Conservation (phyloP, 2,113 vertebrate genomes). For the Chamaea fasciata region DNA sequence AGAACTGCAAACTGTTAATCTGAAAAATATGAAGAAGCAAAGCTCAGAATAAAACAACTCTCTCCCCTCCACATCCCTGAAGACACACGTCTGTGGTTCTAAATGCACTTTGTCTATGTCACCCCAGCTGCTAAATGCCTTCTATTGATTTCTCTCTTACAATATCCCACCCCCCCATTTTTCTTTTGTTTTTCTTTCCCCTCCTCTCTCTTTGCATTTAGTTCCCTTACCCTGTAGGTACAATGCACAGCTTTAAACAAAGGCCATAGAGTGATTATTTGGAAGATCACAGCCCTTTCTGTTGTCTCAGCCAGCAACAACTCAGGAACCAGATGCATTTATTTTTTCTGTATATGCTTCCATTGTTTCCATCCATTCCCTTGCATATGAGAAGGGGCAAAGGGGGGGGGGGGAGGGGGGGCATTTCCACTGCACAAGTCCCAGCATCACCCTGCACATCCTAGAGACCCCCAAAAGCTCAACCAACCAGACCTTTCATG, state of each 20-base stretch:
- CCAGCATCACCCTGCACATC: not conserved
- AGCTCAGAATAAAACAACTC: not conserved
- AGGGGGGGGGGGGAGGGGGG: not conserved
- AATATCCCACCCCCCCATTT: not conserved
- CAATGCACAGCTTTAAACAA: not conserved
- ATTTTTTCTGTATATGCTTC: not conserved
- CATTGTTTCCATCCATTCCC: not conserved
- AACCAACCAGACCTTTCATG: not conserved
- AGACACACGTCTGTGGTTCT: not conserved
- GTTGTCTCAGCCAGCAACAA: not conserved
- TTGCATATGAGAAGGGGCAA: not conserved
- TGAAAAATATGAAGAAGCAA: constrained; percentile 51
- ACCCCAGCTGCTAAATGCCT: constrained; percentile 38
- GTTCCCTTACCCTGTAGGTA: not conserved
- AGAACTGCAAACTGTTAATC: constrained; percentile 52
- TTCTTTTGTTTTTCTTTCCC: not conserved
- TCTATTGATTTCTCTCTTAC: constrained; percentile 36
- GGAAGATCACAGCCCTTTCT: not conserved
- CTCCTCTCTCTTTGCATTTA: not conserved
- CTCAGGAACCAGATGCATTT: not conserved
- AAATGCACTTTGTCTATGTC: constrained; percentile 46
- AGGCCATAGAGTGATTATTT: not conserved
- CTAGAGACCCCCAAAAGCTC: not conserved
- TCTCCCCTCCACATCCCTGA: not conserved
- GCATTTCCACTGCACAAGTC: not conserved